Evolutionary conservation across 2,797 vertebrate species (phyloP), one percentile per base, ranked within the genome.

Genomic region (Setipinna tenuifilis): DNA sequence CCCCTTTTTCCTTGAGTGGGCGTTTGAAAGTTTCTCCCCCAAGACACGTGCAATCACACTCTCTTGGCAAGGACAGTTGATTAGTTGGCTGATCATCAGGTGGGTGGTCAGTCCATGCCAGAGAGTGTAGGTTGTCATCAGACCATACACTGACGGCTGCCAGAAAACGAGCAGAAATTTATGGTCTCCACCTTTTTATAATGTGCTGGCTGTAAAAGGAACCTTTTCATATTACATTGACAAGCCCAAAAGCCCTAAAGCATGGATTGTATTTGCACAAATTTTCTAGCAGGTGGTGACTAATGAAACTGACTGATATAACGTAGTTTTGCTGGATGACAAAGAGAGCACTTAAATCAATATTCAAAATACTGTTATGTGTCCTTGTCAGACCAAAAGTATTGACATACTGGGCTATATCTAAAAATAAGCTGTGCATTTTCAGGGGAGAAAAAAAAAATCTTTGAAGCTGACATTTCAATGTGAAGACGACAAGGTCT

Each of bases 401-500:
- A 35, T 71, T 71, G 68, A 35, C 68, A 75, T 44, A 44, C 35
- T 44, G 6, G 6, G 35, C 71, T 44, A 5, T 44, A 78, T 44
- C 71, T 78, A 44, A 44, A 78, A 78, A 78, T 41, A 78, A 10
- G 17, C 16, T 78, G 31, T 44, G 31, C 31, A 21, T 31, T 65
- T 25, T 41, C 4, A 19, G 7, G 31, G 31, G 19, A 21, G 7
- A 21, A 6, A 44, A 41, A 41, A 71, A 16, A 31, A 28, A 44
- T 41, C 35, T 41, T 9, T n/a, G 50, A 54, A 54, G 71, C 71
- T 0, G 19, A 78, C 35, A 6, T 35, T 44, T 78, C 35, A 78
- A n/a, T 78, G 16, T 21, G 71, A 78, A 81, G 83, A 88, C 35
- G 82, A 83, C 84, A 82, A 54, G 85, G 25, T 78, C 65, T 83